phyloP scores from a whole-genome alignment of 2,797 vertebrate genomes.

The Numenius phaeopus region DNA sequence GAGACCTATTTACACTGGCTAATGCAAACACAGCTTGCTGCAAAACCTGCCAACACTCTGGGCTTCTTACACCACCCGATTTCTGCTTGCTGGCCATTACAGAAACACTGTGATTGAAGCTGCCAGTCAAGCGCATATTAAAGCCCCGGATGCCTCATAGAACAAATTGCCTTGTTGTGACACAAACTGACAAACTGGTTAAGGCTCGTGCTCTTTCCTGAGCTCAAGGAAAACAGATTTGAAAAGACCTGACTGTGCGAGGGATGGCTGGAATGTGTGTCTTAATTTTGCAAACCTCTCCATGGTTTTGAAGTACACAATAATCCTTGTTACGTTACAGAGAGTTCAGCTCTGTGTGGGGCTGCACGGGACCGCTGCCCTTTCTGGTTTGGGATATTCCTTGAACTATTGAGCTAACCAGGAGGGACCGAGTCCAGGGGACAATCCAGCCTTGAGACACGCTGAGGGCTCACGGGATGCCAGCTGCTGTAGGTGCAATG shows the following conservation, averaged over 20 bases:
- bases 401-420: not conserved
- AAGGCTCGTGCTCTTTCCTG: not conserved
- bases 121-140: not conserved
- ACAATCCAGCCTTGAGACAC: not conserved
- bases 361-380: fast-evolving
- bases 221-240: not conserved
- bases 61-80: not conserved
- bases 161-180: conserved; percentile 13
- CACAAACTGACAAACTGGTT: not conserved
- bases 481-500: not conserved
- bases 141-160: not conserved
- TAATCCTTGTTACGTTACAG: fast-evolving
- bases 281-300: not conserved
- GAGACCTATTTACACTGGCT: not conserved
- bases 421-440: not conserved
- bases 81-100: not conserved
- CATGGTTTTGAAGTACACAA: not conserved
- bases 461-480: not conserved
- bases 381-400: not conserved
- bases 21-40: conserved; percentile 31
- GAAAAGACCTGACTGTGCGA: not conserved
- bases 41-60: not conserved
- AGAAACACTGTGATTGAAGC: not conserved
- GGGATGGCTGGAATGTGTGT: not conserved
- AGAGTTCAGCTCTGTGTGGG: not conserved